A percentile compares a stretch with the other conserved stretches of the same genome.
Evolutionary conservation across 2,113 vertebrate species (phyloP).

Genomic region (Catagonus wagneri): DNA sequence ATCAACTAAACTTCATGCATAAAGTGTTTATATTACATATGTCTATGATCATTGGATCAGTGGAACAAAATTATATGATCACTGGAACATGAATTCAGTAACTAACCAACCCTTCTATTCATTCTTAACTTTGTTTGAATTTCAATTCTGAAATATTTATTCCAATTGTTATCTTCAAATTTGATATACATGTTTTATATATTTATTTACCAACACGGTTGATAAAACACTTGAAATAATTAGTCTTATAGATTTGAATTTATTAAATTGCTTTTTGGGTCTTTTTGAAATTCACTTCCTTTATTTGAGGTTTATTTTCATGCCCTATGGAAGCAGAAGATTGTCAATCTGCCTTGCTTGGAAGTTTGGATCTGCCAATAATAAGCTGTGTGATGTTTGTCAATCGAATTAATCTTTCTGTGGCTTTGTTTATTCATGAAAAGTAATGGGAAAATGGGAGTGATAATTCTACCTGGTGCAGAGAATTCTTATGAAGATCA

Average conservation of each 20-base stretch:
- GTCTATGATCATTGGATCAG: neutral
- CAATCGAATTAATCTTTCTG: neutral
- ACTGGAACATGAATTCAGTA: neutral
- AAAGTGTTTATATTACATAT: neutral
- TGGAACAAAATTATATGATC: neutral
- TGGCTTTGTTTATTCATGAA: neutral
- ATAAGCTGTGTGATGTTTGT: neutral
- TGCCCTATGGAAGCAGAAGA: neutral
- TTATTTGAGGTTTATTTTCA: neutral
- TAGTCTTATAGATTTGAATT: neutral
- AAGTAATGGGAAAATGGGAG: neutral
- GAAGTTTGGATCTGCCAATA: neutral
- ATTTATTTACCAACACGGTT: neutral
- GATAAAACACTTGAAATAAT: neutral
- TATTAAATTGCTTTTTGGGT: neutral
- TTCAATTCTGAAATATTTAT: neutral
- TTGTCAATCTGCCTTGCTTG: neutral
- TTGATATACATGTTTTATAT: neutral
- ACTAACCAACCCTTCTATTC: neutral
- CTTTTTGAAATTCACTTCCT: neutral
- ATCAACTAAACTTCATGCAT: neutral
- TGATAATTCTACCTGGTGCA: neutral
- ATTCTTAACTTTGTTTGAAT: constrained; percentile 10
- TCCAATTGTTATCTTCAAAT: neutral
- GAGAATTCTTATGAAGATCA: neutral